Base-by-base conservation (phyloP, 2,888 invertebrate genomes). In the Empis livida region DNA sequence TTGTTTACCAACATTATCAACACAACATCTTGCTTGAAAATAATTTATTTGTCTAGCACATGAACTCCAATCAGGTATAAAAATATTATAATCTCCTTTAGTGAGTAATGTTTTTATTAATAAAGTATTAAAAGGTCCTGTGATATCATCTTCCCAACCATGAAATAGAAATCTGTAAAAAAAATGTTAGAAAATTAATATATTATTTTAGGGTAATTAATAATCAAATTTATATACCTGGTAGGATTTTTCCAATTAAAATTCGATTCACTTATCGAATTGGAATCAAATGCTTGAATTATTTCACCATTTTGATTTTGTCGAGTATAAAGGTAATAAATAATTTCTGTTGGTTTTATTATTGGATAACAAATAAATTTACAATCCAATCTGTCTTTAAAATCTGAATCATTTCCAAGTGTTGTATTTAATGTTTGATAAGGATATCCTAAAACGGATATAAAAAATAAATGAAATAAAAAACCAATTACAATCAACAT, bases 11-110 rank as follows among this genome's bases (percentile, higher is more conserved):
- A 57, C 57, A 10, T 37, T 47, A 0, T 52, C 45, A 10, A 61
- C 57, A 17, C 57, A 50, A 30, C 72, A 71, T 47, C 73, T 72
- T 2, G 76, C 73, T 9, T 70, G 56, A 31, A 72, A 63, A 52
- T 77, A 76, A 54, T 75, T 74, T 1, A 72, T 67, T 49, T 73
- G 73, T 14, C 51, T 47, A 0, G 75, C 73, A 50, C 75, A 75
- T 3, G 65, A 68, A 8, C 72, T 71, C 78, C 78, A 79, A 57
- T 79, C 78, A 11, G 79, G 74, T 3, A 75, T 71, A 46, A 79
- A 72, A 49, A 79, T 73, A 55, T 79, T 79, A 51, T 74, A 63
- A 50, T 76, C 73, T 32, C 74, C 77, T 4, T 71, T 67, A 49
- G 72, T 69, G 23, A 79, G 65, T 57, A 76, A 78, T 0, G 77